Conservation (phyloP, 2,888 invertebrate genomes). For the Campaea margaritaria region DNA sequence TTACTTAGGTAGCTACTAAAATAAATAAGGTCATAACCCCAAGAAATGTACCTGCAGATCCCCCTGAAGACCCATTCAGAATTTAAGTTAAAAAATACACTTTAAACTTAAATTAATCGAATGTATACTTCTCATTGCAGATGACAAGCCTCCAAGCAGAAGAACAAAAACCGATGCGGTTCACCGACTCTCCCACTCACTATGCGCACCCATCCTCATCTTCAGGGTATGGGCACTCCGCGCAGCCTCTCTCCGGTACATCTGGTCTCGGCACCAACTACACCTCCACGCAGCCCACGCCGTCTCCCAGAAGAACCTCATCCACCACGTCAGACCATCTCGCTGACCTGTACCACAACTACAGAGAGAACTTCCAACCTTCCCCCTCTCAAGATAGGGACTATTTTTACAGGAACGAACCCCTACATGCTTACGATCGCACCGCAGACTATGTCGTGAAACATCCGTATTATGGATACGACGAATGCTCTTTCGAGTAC, state of each 20-base stretch:
- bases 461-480: conserved; percentile 73
- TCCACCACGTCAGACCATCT: conserved; percentile 86
- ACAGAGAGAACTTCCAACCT: conserved; percentile 78
- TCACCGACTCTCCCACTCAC: conserved; percentile 91
- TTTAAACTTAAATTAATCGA: no score
- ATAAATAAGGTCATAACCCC: no score
- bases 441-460: conserved; percentile 77
- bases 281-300: conserved; percentile 84
- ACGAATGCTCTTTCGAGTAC: conserved; percentile 73
- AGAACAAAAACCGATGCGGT: conserved; percentile 88
- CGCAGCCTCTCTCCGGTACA: conserved; percentile 79
- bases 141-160: conserved; percentile 79
- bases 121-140: conserved; percentile 51
- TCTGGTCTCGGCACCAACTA: conserved; percentile 83
- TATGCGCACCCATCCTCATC: conserved; percentile 84
- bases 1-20: no score
- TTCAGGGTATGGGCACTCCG: conserved; percentile 81
- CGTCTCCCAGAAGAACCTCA: conserved; percentile 90
- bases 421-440: conserved; percentile 67
- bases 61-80: not conserved
- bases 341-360: conserved; percentile 86
- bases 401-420: conserved; percentile 68
- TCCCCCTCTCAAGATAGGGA: conserved; percentile 68
- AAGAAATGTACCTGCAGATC: not conserved
- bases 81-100: no score